A percentile compares a stretch with the other conserved stretches of the same genome.
phyloP scores from a whole-genome alignment of 1,140 invertebrate genomes.

The Lepidurus packardi region DNA sequence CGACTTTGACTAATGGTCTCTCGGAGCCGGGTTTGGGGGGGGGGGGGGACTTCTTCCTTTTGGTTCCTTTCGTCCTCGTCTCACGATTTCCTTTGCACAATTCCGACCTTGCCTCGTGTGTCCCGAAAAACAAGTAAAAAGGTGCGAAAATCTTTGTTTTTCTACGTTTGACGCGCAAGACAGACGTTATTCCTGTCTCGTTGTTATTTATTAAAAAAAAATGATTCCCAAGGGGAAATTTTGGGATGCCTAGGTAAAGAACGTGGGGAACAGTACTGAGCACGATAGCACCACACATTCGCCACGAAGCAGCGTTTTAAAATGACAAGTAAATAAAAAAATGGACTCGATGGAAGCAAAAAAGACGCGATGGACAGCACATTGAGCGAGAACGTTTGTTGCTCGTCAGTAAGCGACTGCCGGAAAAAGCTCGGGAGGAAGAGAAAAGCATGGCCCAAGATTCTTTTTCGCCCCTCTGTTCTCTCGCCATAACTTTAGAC shows the following conservation, averaged over 20 bases:
- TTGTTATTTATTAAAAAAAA: too few relatives aligned
- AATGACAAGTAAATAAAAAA: too few relatives aligned
- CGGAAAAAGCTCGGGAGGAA: slow-evolving; percentile 16
- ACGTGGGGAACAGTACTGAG: too few relatives aligned
- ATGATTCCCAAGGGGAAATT: too few relatives aligned
- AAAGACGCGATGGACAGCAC: background rate
- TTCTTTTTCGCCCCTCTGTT: slow-evolving; percentile 21
- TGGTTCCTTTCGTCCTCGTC: background rate
- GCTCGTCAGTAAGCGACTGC: slow-evolving; percentile 15
- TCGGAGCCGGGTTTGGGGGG: background rate
- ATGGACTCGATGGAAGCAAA: background rate
- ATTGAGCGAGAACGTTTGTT: background rate
- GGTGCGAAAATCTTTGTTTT: background rate
- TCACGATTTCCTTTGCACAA: background rate
- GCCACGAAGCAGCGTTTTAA: too few relatives aligned
- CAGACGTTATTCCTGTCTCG: background rate
- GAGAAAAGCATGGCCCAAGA: background rate
- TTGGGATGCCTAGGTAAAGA: too few relatives aligned
- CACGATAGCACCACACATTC: too few relatives aligned
- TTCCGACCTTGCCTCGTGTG: background rate
- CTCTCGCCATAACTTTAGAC: slow-evolving; percentile 29
- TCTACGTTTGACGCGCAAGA: background rate
- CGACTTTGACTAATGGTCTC: slow-evolving; percentile 19
- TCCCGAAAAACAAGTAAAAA: background rate
- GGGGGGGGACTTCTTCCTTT: background rate